Evolutionary conservation across 2,888 invertebrate species (phyloP).

Genomic region (Syrphus vitripennis): DNA sequence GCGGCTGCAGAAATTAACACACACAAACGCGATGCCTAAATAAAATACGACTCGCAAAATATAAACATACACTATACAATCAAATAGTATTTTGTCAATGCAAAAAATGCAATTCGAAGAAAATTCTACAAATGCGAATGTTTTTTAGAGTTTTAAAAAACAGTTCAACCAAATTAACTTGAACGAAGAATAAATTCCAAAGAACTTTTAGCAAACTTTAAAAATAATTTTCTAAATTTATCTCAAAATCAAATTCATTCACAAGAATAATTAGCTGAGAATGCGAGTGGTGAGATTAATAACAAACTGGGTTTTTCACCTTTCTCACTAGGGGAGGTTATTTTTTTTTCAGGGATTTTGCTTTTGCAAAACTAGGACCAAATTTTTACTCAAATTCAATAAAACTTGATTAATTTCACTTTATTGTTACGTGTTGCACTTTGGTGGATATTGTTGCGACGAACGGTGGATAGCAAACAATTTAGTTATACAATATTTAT

Average conservation of each 20-base stretch:
- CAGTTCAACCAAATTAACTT: not conserved
- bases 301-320: not conserved
- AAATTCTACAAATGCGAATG: not conserved
- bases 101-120: not conserved
- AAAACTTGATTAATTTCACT: slow-evolving; percentile 58
- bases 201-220: not conserved
- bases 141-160: not conserved
- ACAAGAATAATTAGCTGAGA: not conserved
- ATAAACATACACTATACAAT: not conserved
- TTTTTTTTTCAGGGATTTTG: not conserved
- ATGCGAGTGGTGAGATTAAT: not conserved
- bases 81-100: not conserved
- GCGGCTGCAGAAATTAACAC: slow-evolving; percentile 28
- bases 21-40: not conserved
- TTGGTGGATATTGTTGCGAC: slow-evolving; percentile 52
- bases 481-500: slow-evolving; percentile 58
- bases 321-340: slow-evolving; percentile 5
- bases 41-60: not conserved
- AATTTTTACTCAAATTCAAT: slow-evolving; percentile 38
- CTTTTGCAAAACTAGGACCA: slow-evolving; percentile 41
- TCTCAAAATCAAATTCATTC: not conserved
- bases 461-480: slow-evolving; percentile 54
- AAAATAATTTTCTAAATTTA: not conserved
- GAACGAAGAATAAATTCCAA: not conserved
- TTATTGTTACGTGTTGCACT: slow-evolving; percentile 49